Conservation (phyloP, 2,888 invertebrate species). For the Nycteola revayana region DNA sequence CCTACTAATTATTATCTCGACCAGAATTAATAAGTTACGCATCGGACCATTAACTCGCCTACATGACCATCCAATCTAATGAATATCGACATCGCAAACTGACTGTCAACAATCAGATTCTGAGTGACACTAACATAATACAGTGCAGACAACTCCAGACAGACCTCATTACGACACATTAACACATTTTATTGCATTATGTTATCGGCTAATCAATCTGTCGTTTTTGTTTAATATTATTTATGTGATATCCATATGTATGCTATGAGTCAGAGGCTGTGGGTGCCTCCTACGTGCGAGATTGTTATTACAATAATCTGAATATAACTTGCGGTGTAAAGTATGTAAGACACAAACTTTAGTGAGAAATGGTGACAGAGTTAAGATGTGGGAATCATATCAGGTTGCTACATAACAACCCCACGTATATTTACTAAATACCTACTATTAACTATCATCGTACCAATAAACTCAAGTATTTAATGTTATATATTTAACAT, state of each 20-base stretch:
- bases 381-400: too few species aligned
- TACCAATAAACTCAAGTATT: too few species aligned
- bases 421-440: too few species aligned
- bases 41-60: too few species aligned
- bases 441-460: too few species aligned
- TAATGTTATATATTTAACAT: too few species aligned
- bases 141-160: constrained; percentile 17
- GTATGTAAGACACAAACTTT: too few species aligned
- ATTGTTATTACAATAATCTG: constrained; percentile 42
- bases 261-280: constrained; percentile 39
- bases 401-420: too few species aligned
- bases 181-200: constrained; percentile 29
- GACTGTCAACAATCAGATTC: constrained; percentile 7
- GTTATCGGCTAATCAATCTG: constrained; percentile 34
- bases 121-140: constrained; percentile 12
- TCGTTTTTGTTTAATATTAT: constrained; percentile 36
- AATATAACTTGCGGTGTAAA: constrained; percentile 39
- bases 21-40: too few species aligned
- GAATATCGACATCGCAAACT: constrained; percentile 10
- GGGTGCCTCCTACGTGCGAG: constrained; percentile 45
- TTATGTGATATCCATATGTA: constrained; percentile 30
- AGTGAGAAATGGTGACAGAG: too few species aligned
- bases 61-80: too few species aligned
- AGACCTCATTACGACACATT: constrained; percentile 32
- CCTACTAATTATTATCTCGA: too few species aligned